phyloP scores from a whole-genome alignment of 2,113 vertebrate genomes.

The Laterallus jamaicensis region DNA sequence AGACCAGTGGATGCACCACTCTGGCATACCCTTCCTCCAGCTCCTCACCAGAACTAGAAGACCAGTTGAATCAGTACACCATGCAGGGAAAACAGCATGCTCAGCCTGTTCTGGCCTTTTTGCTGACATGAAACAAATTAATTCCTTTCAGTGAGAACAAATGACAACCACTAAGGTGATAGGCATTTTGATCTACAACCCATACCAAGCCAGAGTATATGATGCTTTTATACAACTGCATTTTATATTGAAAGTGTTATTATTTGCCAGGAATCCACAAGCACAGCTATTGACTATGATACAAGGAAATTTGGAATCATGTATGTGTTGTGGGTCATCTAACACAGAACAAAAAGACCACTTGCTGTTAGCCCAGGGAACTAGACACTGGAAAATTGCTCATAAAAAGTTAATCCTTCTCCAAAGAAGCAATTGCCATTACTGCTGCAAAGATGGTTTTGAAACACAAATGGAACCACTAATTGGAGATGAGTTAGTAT shows the following conservation, averaged over 20 bases:
- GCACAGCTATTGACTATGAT: not conserved
- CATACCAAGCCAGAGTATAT: not conserved
- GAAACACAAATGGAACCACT: not conserved
- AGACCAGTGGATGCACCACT: not conserved
- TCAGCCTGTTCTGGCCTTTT: not conserved
- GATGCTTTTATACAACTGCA: not conserved
- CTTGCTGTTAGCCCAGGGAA: not conserved
- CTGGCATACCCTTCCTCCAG: not conserved
- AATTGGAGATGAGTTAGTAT: not conserved
- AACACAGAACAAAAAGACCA: not conserved
- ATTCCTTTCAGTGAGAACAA: not conserved
- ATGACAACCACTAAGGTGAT: not conserved
- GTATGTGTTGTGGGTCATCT: not conserved
- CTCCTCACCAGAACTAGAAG: not conserved
- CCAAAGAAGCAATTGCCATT: not conserved
- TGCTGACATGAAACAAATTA: not conserved
- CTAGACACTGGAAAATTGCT: not conserved
- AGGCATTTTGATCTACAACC: not conserved
- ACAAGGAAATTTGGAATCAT: not conserved
- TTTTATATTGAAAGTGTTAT: not conserved
- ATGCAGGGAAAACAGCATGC: not conserved
- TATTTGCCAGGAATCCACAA: not conserved
- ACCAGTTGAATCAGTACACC: not conserved
- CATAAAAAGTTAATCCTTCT: not conserved
- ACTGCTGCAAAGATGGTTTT: not conserved